Evolutionary conservation across 2,888 invertebrate species (phyloP), one percentile per base, ranked within the genome.

Genomic region (Drosophila colorata): DNA sequence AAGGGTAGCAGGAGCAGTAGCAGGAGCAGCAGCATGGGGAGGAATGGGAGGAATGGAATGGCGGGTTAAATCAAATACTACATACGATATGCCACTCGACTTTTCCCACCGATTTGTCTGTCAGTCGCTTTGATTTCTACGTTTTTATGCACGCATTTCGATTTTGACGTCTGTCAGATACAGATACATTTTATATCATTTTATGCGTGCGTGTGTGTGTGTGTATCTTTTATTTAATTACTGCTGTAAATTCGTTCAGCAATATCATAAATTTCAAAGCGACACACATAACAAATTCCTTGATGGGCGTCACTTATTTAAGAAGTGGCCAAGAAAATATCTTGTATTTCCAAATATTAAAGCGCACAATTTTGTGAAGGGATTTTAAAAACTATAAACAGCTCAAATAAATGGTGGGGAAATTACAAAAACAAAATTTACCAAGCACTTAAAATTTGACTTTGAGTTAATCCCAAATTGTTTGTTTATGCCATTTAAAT

Each of bases 61-160:
- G 13, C n/a, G 44, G 20, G 7, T 49, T 49, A 78, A 69, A 70
- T 69, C 77, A 85, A 73, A 77, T 63, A 70, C 51, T 63, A 70
- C 51, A 77, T 60, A 71, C 65, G 65, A 58, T 57, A 67, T 60
- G 57, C 57, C 77, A 76, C 78, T 78, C 79, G 76, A 78, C 61
- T 75, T 75, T 77, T 78, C 80, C 78, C 80, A 75, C 58, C 52
- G 61, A 47, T 75, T 69, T 43, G 61, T 53, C 37, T 8, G 16
- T 65, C 53, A 53, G 33, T 49, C 53, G 49, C 49, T 69, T 63
- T 72, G 67, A 74, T 83, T 86, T 83, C 78, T 69, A 55, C 51
- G 78, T 69, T 83, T 80, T 82, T 82, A 82, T 87, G 81, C 87
- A 87, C 81, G 87, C 87, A 84, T 87, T 74, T 84, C 74, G 20